Base-by-base conservation (phyloP, 1,140 invertebrate genomes). In the Leptinotarsa undecemlineata region DNA sequence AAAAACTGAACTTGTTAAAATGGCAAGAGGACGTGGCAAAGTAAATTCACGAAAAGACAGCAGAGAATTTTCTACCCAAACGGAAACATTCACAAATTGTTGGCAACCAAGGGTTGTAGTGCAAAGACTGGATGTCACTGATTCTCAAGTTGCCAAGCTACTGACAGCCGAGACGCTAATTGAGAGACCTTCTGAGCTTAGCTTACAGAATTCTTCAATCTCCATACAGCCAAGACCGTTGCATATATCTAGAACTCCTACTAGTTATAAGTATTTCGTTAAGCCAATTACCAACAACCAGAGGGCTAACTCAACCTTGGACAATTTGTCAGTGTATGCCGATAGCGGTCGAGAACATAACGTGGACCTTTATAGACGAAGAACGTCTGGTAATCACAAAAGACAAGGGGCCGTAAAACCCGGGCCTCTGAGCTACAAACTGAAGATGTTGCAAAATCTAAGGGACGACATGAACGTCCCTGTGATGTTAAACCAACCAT, bases 271-370 rank as follows among this genome's bases (percentile, higher is more conserved):
- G 3, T 21, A 48, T 63, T 74, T 74, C 33, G 67, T 47, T 14
- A 74, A 69, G 33, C 73, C 73, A 8, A 74, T 74, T 6, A 74
- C 73, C 17, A 74, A 74, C 51, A 74, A 74, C 33, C 48, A 74
- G 61, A 69, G 20, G 42, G 73, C 73, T 14, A 74, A 74, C 68
- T 74, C 73, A n/a, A 74, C 73, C 57, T 60, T 74, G 33, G 64
- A 57, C 4, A 71, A 60, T 57, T 23, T 19, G 14, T 51, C 47
- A 23, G 17, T 3, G n/a, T 20, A 3, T 17, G 19, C 6, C 33
- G 48, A n/a, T 71, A 15, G 11, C 17, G 23, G 21, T 4, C 19
- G 13, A 48, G 19, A 21, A 19, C 48, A 66, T n/a, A 21, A 21
- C 19, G 42, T 72, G 4, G 17, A 57, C 51, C 15, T 4, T 57